These are phyloP conservation scores for Catostomus latipinnis DNA, from an alignment of 2,797 vertebrate species.

Conservation along the genomic window DNA sequence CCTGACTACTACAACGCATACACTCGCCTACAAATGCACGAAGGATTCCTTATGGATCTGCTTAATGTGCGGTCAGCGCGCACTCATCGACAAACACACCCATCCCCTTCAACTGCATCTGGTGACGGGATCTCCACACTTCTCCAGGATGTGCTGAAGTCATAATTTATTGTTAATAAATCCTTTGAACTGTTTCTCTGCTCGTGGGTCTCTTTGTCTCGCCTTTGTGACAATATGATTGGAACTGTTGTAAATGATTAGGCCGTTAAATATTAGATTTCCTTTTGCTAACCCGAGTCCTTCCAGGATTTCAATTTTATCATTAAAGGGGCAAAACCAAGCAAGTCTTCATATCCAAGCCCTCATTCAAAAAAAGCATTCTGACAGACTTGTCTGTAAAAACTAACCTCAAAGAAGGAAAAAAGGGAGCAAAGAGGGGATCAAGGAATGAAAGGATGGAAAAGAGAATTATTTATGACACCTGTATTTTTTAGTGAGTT, in stretches of 20 bases:
- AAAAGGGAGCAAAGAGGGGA: slow-evolving; percentile 29
- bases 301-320: slow-evolving; percentile 52
- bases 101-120: too few species aligned
- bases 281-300: slow-evolving; percentile 15
- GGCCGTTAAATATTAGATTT: background rate
- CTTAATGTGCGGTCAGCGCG: too few species aligned
- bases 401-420: background rate
- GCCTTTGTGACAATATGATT: background rate
- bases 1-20: too few species aligned
- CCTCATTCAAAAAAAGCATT: background rate
- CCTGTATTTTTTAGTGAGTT: slow-evolving; percentile 2
- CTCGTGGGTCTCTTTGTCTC: too few species aligned
- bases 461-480: slow-evolving; percentile 40
- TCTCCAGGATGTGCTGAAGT: too few species aligned
- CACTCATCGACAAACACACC: too few species aligned
- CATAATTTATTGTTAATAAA: too few species aligned
- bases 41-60: too few species aligned
- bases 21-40: too few species aligned
- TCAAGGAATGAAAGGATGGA: slow-evolving; percentile 7
- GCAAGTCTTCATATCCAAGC: background rate
- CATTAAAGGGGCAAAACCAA: slow-evolving; percentile 45
- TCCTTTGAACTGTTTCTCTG: too few species aligned
- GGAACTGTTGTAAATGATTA: background rate
- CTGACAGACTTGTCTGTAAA: slow-evolving; percentile 1
- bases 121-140: too few species aligned